phyloP scores from a whole-genome alignment of 2,797 vertebrate genomes.

The Darevskia mixta region DNA sequence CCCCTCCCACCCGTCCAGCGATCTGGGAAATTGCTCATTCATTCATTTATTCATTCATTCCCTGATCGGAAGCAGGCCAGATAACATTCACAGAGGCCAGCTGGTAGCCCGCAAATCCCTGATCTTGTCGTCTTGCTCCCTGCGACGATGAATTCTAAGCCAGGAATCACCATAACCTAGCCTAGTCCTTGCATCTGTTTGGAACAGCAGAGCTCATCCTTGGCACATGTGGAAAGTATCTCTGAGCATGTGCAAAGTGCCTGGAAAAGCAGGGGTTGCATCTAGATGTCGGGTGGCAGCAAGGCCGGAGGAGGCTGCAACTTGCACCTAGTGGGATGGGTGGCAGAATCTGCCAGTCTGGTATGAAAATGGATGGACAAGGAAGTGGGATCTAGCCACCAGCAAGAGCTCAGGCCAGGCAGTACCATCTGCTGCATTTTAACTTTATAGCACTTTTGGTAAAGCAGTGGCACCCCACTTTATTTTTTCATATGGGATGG shows the following conservation, averaged over 20 bases:
- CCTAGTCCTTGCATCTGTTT: background rate
- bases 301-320: too few species aligned
- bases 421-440: background rate
- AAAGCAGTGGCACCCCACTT: background rate
- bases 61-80: background rate
- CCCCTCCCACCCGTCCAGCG: background rate
- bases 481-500: background rate
- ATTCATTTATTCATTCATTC: background rate
- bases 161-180: background rate
- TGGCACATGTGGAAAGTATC: background rate
- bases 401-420: background rate
- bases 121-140: background rate
- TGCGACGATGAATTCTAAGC: background rate
- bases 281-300: background rate
- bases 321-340: background rate
- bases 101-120: background rate
- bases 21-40: conserved; percentile 19
- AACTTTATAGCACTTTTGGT: background rate
- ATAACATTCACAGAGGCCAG: background rate
- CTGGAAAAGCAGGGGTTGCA: background rate
- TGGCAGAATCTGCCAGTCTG: background rate
- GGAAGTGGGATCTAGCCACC: background rate
- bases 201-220: background rate
- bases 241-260: conserved; percentile 5
- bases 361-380: background rate